Conservation (phyloP, 2,797 vertebrate species). For the Protosalanx chinensis region DNA sequence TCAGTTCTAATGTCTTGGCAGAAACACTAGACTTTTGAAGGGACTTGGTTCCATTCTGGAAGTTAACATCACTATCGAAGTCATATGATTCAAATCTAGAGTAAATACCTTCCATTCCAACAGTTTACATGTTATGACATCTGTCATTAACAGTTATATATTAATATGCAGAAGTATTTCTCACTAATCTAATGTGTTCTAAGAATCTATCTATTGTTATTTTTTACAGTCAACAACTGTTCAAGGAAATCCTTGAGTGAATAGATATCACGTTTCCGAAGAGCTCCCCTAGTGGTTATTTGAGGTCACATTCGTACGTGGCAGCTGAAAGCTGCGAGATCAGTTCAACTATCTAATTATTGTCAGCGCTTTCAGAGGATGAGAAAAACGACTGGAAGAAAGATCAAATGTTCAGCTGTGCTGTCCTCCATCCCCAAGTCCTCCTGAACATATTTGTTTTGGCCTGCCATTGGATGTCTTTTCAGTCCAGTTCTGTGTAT, state of each 20-base stretch:
- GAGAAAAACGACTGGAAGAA: no score
- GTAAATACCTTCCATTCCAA: slow-evolving; percentile 61
- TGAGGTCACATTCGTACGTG: background rate
- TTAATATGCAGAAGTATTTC: no score
- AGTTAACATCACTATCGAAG: slow-evolving; percentile 61
- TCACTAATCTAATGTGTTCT: no score
- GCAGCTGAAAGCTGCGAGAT: background rate
- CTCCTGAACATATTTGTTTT: no score
- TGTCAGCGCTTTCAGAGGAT: no score
- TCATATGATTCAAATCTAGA: slow-evolving; percentile 59
- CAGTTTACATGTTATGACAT: no score
- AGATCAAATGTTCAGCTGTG: no score
- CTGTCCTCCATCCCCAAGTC: no score
- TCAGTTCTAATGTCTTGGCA: slow-evolving; percentile 52
- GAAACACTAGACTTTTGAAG: slow-evolving; percentile 18
- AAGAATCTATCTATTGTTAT: background rate
- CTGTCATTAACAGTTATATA: background rate
- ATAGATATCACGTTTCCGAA: background rate
- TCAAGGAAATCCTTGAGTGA: background rate
- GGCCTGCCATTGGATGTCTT: no score
- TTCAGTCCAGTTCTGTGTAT: no score
- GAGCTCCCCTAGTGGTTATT: slow-evolving; percentile 26
- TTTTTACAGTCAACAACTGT: slow-evolving; percentile 32
- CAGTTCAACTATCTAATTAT: no score
- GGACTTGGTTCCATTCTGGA: slow-evolving; percentile 52